phyloP scores from a whole-genome alignment of 2,888 invertebrate genomes.

The Masnerella sp. region DNA sequence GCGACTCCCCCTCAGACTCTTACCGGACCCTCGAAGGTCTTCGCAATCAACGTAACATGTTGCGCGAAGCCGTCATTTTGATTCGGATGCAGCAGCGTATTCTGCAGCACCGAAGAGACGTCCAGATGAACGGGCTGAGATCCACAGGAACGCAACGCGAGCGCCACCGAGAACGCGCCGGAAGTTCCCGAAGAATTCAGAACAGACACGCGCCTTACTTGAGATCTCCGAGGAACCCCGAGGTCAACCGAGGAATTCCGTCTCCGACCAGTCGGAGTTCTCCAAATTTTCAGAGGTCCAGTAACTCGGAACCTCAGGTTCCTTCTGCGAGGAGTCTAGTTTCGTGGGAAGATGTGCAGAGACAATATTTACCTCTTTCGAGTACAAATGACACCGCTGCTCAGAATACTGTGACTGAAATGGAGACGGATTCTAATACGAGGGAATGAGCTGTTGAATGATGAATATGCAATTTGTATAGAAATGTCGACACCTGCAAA shows the following conservation, averaged over 20 bases:
- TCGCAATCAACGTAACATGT: slow-evolving; percentile 62
- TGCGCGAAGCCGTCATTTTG: slow-evolving; percentile 63
- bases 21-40: slow-evolving; percentile 62
- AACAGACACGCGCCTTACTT: slow-evolving; percentile 65
- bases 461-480: background rate
- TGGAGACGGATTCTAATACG: slow-evolving; percentile 7
- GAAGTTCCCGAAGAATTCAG: slow-evolving; percentile 53
- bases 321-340: slow-evolving; percentile 16
- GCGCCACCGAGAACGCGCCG: slow-evolving; percentile 23
- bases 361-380: background rate
- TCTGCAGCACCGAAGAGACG: slow-evolving; percentile 63
- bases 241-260: slow-evolving; percentile 15
- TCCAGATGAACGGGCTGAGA: slow-evolving; percentile 46
- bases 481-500: no score
- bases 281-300: slow-evolving; percentile 6
- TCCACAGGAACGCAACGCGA: slow-evolving; percentile 3
- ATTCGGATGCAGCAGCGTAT: slow-evolving; percentile 64
- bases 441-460: background rate
- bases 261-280: slow-evolving; percentile 5
- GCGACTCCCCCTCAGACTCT: slow-evolving; percentile 49
- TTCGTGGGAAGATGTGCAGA: slow-evolving; percentile 9
- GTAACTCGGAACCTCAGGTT: slow-evolving; percentile 4
- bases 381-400: background rate
- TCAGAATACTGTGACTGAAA: slow-evolving; percentile 12
- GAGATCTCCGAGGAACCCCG: slow-evolving; percentile 35